These are phyloP conservation scores for Condylura cristata DNA, from an alignment of 2,113 vertebrate genomes.

Conservation along the genomic window DNA sequence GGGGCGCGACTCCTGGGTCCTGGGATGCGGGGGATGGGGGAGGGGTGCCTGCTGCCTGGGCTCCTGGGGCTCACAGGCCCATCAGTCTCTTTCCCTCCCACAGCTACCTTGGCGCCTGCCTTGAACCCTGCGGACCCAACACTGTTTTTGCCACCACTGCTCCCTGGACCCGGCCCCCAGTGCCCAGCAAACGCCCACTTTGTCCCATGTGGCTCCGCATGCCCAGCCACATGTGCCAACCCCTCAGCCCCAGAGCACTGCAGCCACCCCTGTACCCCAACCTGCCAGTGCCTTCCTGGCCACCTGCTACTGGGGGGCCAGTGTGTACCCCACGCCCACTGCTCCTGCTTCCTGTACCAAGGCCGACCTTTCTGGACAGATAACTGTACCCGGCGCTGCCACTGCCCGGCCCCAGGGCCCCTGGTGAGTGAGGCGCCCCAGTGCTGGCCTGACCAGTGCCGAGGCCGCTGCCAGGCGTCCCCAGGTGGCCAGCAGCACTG, in stretches of 20 bases:
- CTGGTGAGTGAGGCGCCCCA: conserved; percentile 66
- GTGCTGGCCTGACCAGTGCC: conserved; percentile 77
- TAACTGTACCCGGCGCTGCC: conserved; percentile 74
- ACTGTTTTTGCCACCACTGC: conserved; percentile 70
- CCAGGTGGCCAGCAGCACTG: conserved; percentile 65
- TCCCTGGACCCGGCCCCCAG: conserved; percentile 81
- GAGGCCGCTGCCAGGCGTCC: conserved; percentile 74
- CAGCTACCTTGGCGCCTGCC: neutral
- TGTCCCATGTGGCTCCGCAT: conserved; percentile 80
- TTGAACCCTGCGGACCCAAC: neutral
- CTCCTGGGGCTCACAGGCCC: neutral
- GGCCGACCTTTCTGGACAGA: conserved; percentile 83
- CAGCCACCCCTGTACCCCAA: conserved; percentile 69
- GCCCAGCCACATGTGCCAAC: conserved; percentile 80
- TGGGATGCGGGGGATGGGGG: neutral
- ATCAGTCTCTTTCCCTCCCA: neutral
- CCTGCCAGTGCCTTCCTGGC: conserved; percentile 82
- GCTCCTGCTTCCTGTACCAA: conserved; percentile 83
- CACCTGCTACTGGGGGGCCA: conserved; percentile 78
- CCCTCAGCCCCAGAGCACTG: conserved; percentile 68
- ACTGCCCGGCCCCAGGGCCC: conserved; percentile 58
- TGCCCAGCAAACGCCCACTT: conserved; percentile 84
- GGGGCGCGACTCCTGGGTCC: neutral
- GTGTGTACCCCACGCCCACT: conserved; percentile 75
- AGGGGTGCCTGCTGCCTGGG: no score